Evolutionary conservation across 1,140 invertebrate species (phyloP).

Genomic region (Stenopsyche tienmushanensis): DNA sequence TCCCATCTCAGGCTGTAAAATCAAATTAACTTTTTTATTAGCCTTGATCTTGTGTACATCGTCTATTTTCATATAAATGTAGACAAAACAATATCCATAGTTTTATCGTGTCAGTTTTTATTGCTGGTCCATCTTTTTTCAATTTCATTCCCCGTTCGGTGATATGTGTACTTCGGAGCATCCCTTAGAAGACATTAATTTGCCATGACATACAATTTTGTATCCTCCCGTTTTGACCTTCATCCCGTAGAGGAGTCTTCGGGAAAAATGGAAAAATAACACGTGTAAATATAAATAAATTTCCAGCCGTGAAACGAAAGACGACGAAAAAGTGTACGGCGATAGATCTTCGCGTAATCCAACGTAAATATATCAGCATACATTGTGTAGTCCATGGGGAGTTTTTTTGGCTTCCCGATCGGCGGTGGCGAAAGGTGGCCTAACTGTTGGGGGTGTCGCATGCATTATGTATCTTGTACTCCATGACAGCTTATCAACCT

Average conservation of each 20-base stretch:
- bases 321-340: not conserved
- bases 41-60: no score
- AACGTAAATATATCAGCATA: slow-evolving; percentile 20
- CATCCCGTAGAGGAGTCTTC: not conserved
- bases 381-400: not conserved
- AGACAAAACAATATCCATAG: no score
- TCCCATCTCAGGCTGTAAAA: no score
- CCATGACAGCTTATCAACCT: slow-evolving; percentile 39
- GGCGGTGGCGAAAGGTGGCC: no score
- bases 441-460: slow-evolving; percentile 31
- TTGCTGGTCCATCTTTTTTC: not conserved
- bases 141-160: no score
- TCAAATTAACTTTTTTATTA: no score
- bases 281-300: not conserved
- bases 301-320: not conserved
- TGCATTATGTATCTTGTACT: slow-evolving; percentile 41
- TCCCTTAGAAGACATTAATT: no score
- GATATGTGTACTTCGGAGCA: no score
- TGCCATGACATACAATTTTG: no score
- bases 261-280: not conserved
- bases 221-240: no score
- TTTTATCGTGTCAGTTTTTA: not conserved
- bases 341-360: slow-evolving; percentile 9
- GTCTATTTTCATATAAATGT: no score
- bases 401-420: not conserved